phyloP scores from a whole-genome alignment of 2,113 vertebrate genomes.

The Blennius ocellaris region DNA sequence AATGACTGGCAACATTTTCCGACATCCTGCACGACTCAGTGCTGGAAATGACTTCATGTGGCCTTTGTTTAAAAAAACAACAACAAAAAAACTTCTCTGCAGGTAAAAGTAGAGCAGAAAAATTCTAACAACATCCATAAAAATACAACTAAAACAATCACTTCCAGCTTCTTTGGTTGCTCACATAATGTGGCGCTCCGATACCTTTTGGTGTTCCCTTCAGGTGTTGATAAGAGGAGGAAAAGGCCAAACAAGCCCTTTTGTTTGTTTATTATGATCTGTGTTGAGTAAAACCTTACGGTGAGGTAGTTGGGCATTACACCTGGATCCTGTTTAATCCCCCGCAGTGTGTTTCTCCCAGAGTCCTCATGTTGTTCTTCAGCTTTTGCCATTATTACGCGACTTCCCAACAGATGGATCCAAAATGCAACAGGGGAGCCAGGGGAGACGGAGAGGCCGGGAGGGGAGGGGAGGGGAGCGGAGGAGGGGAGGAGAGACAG shows the following conservation, averaged over 20 bases:
- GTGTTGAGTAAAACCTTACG: slow-evolving; percentile 42
- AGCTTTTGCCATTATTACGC: slow-evolving; percentile 46
- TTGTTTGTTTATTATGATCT: slow-evolving; percentile 45
- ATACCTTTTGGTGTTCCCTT: slow-evolving; percentile 32
- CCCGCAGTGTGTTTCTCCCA: slow-evolving; percentile 50
- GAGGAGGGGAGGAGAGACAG: background rate
- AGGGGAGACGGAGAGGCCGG: background rate
- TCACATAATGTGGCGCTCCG: slow-evolving; percentile 42
- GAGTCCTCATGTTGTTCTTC: slow-evolving; percentile 38
- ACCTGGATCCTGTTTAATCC: slow-evolving; percentile 68
- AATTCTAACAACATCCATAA: slow-evolving; percentile 34
- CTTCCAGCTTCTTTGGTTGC: slow-evolving; percentile 25
- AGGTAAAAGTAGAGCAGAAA: slow-evolving; percentile 55
- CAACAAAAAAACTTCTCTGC: background rate
- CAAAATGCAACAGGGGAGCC: slow-evolving; percentile 50
- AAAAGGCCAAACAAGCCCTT: slow-evolving; percentile 16
- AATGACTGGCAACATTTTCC: slow-evolving; percentile 17
- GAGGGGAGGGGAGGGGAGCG: background rate
- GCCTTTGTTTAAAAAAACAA: slow-evolving; percentile 38
- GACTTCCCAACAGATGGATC: slow-evolving; percentile 66
- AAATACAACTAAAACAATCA: background rate
- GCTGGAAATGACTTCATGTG: slow-evolving; percentile 36
- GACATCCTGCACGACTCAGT: slow-evolving; percentile 44
- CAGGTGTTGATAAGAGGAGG: slow-evolving; percentile 35
- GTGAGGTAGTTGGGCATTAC: slow-evolving; percentile 53